Base-by-base conservation (phyloP, 2,113 vertebrate genomes). In the Furnarius figulus region DNA sequence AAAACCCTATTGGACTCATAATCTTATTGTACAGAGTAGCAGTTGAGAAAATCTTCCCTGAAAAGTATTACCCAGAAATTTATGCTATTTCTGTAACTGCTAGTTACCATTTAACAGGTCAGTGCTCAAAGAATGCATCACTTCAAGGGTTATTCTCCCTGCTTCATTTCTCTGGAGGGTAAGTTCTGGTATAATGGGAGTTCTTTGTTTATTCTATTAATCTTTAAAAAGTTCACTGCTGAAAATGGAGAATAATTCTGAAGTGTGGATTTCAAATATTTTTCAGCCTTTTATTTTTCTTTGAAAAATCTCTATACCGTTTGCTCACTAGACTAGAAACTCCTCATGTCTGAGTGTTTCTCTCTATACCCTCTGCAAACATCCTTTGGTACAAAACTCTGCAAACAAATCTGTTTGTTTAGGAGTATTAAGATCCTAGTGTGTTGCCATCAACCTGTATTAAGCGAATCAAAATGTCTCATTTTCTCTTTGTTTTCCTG, bases 201-300 rank as follows among this genome's bases (percentile, higher is more conserved):
- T 63, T 89, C 61, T 92, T 78, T 95, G 65, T 78, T 96, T 85
- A 75, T 94, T 42, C 33, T 74, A 86, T 84, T 92, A 90, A 90
- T 91, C 68, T 93, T 35, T 87, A 59, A 89, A 63, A 90, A 87
- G 2, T 75, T 81, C 61, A 61, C 17, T 81, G 17, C 11, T 49
- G 55, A 95, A 90, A 92, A 85, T 23, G 18, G 49, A 80, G 22
- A 56, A 81, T 78, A 78, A 84, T 72, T 7, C 35, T 49, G 8
- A 35, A 35, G 9, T 40, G 4, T 59, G 47, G 44, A 84, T 10
- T 90, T 81, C 4, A 47, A 9, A 28, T 71, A 55, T 77, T 74
- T 91, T 87, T 62, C n/a, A 52, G 6, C 1, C 28, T 19, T 65
- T 27, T 42, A 23, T 62, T 79, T 75, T 85, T 9, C 9, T 12